A percentile compares a stretch with the other conserved stretches of the same genome.
Conservation (phyloP, 1,140 invertebrate species). For the Drosophila lacertosa region DNA sequence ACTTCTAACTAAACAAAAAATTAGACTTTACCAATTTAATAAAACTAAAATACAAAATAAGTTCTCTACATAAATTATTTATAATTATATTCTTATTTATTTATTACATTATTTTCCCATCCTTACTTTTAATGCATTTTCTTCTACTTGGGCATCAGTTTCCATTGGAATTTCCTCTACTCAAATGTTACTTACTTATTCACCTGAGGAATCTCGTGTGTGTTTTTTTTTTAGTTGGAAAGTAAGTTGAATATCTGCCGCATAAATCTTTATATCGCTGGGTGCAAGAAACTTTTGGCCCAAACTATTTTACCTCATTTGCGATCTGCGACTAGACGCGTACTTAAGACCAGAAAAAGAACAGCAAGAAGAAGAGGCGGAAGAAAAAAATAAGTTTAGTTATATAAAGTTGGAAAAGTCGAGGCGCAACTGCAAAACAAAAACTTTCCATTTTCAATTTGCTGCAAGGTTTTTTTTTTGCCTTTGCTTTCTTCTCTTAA, state of each 20-base stretch:
- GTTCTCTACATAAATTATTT: too few species aligned
- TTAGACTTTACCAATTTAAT: too few species aligned
- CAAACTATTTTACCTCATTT: slow-evolving; percentile 65
- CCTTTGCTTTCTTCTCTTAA: too few species aligned
- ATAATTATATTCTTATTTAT: too few species aligned
- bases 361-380: neutral
- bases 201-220: slow-evolving; percentile 23
- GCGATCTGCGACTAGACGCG: slow-evolving; percentile 25
- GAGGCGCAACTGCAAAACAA: slow-evolving; percentile 46
- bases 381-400: slow-evolving; percentile 10
- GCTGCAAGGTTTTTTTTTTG: slow-evolving; percentile 43
- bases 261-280: slow-evolving; percentile 58
- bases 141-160: neutral
- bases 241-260: slow-evolving; percentile 51
- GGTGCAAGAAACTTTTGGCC: slow-evolving; percentile 46
- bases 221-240: neutral
- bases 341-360: slow-evolving; percentile 24
- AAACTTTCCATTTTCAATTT: slow-evolving; percentile 78
- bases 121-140: neutral
- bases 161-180: neutral
- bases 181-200: neutral
- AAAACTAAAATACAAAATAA: too few species aligned
- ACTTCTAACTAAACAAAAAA: too few species aligned
- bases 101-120: too few species aligned
- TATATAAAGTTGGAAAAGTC: slow-evolving; percentile 42